Evolutionary conservation across 2,113 vertebrate genomes (phyloP), one percentile per base, ranked within the genome.

Genomic region (Manacus vitellinus): DNA sequence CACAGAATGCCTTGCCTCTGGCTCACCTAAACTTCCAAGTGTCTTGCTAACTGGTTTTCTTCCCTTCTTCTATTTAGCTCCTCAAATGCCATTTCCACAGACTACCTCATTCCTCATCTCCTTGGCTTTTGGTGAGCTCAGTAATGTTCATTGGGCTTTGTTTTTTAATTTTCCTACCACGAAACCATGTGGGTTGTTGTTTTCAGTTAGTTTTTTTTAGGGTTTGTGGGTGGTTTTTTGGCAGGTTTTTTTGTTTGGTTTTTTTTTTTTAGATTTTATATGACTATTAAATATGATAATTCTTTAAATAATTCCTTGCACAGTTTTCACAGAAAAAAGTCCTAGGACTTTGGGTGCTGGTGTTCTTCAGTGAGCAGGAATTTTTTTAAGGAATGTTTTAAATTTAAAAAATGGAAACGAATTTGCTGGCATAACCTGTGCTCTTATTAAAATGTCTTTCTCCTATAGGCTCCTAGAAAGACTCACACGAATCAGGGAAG

Each of bases 121-220:
- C 21, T 44, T 78, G 73, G 39, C 6, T 9, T 74, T 31, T 68
- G 46, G 15, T 44, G 62, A 73, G 17, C 46, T 77, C 28, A 67
- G 1, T 58, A 33, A 13, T 5, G 1, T 74, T 81, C 3, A 22
- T 10, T 1, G 3, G 4, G 6, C 7, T 49, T 61, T 52, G 37
- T 28, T 13, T 25, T 58, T 3, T 0, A 33, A 27, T 44, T 83
- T 85, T 88, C 24, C 10, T 80, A 33, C 21, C 39, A 28, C 37
- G 44, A 86, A 86, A n/a, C 13, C 12, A 56, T 25, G 7, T 9
- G 3, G 8, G 0, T 30, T 46, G 12, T 66, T 44, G 8, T 15
- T 10, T 15, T 66, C 51, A 52, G 14, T 52, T 62, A 3, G 0
- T 8, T 5, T 52, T 46, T 12, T 55, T 55, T 20, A 51, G 49